Conservation (phyloP, 2,888 invertebrate genomes). For the Tetranychus piercei region DNA sequence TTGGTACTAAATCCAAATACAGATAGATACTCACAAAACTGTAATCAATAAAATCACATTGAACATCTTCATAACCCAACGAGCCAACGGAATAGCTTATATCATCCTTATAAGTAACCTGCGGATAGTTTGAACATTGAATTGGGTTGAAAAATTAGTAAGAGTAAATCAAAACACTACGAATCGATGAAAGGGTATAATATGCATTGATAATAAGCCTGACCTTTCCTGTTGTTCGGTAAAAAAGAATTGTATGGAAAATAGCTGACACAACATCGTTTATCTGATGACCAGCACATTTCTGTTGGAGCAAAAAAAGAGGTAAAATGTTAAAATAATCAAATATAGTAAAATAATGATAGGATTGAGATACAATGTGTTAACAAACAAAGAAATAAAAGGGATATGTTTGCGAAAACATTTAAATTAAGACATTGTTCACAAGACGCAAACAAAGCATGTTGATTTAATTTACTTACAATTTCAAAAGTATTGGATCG, state of each 20-base stretch:
- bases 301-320: conserved; percentile 9
- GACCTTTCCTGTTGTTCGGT: conserved; percentile 62
- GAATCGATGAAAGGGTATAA: background rate
- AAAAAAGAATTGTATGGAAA: conserved; percentile 77
- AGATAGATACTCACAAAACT: conserved; percentile 52
- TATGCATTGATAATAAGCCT: background rate
- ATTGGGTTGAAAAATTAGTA: background rate
- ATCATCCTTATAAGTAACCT: conserved; percentile 78
- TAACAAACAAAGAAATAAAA: conserved; percentile 2
- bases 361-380: background rate
- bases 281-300: conserved; percentile 59
- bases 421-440: background rate
- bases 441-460: no score
- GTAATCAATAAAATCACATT: conserved; percentile 93
- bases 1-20: background rate
- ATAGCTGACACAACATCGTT: conserved; percentile 77
- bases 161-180: background rate
- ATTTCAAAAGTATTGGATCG: conserved; percentile 36
- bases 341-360: background rate
- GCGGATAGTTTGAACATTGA: conserved; percentile 20
- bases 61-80: conserved; percentile 83
- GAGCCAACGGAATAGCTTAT: conserved; percentile 88
- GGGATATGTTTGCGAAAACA: background rate
- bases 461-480: conserved; percentile 30
- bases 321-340: background rate